phyloP scores from a whole-genome alignment of 2,888 invertebrate genomes.

The Incurvaria masculella region DNA sequence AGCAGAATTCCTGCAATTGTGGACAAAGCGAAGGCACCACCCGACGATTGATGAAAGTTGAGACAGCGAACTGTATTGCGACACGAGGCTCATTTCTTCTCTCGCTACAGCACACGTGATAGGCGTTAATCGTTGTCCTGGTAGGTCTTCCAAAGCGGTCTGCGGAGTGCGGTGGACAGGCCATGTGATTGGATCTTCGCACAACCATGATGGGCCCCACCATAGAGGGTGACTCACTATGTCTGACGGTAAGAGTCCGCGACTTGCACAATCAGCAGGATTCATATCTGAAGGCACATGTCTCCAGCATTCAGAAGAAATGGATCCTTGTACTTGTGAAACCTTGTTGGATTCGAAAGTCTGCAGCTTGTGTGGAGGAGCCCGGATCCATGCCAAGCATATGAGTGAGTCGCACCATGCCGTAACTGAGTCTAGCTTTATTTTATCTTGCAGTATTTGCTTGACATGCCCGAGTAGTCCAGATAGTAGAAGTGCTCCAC shows the following conservation, averaged over 20 bases:
- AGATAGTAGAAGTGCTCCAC: conserved; percentile 10
- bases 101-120: too few species aligned
- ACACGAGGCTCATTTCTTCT: too few species aligned
- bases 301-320: conserved; percentile 4
- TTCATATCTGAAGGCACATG: conserved; percentile 4
- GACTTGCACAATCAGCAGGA: conserved; percentile 4
- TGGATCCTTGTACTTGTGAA: conserved; percentile 3
- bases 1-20: too few species aligned
- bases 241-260: conserved; percentile 4
- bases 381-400: conserved; percentile 10
- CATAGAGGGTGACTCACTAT: conserved; percentile 1
- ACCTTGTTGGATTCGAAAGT: conserved; percentile 11
- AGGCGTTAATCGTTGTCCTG: too few species aligned
- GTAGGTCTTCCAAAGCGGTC: too few species aligned
- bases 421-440: neutral
- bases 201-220: neutral
- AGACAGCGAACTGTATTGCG: too few species aligned
- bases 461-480: conserved; percentile 2
- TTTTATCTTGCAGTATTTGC: neutral
- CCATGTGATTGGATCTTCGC: neutral
- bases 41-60: too few species aligned
- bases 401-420: conserved; percentile 12
- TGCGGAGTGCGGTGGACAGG: too few species aligned
- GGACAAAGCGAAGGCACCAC: too few species aligned
- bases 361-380: conserved; percentile 6